Evolutionary conservation across 2,888 invertebrate species (phyloP).

Genomic region (Amorpha juglandis): DNA sequence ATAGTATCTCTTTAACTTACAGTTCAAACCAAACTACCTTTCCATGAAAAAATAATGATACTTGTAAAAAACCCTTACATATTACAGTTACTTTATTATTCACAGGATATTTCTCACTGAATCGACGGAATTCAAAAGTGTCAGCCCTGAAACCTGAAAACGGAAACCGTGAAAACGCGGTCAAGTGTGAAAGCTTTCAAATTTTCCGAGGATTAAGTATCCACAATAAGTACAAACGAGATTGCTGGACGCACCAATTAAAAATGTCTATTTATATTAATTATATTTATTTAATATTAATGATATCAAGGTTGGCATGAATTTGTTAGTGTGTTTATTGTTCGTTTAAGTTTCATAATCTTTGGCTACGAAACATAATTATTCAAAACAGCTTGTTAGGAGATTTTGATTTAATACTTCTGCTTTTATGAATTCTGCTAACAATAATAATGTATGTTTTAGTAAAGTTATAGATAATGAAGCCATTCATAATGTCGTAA

Average conservation of each 20-base stretch:
- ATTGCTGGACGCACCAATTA: background rate
- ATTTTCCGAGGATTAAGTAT: conserved; percentile 18
- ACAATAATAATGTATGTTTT: no score
- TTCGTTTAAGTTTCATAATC: background rate
- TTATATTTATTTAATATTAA: background rate
- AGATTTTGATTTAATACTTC: background rate
- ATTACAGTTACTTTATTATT: no score
- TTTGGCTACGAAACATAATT: background rate
- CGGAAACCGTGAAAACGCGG: conserved; percentile 42
- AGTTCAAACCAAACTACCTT: background rate
- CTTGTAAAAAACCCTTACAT: conserved; percentile 31
- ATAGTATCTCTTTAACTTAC: background rate
- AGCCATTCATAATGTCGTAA: no score
- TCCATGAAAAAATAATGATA: background rate
- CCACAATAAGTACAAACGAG: conserved; percentile 10
- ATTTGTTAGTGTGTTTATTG: background rate
- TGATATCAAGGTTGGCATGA: background rate
- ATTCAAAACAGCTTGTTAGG: no score
- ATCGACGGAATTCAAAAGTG: conserved; percentile 43
- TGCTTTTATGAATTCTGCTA: background rate
- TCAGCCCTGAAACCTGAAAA: conserved; percentile 34
- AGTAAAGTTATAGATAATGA: no score
- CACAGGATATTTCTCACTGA: conserved; percentile 44
- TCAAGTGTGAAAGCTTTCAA: conserved; percentile 40
- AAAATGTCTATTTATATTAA: conserved; percentile 17